These are phyloP conservation scores for Caenorhabditis wallacei DNA, from an alignment of 2,888 invertebrate genomes.

Conservation along the genomic window DNA sequence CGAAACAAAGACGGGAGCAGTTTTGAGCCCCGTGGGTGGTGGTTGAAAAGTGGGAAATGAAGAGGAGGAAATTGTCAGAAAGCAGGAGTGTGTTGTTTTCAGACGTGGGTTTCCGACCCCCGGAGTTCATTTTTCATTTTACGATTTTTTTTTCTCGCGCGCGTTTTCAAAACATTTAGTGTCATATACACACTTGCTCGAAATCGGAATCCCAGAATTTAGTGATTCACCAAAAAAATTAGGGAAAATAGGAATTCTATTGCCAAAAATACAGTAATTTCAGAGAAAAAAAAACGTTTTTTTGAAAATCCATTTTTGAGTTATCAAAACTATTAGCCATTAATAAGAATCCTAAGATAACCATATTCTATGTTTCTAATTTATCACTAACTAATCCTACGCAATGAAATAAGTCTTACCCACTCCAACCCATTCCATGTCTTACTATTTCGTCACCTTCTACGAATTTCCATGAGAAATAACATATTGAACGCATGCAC, in stretches of 20 bases:
- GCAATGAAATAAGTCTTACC: too few relatives aligned
- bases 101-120: slow-evolving; percentile 35
- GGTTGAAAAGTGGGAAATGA: slow-evolving; percentile 28
- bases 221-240: too few relatives aligned
- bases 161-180: slow-evolving; percentile 45
- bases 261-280: too few relatives aligned
- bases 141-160: slow-evolving; percentile 39
- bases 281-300: too few relatives aligned
- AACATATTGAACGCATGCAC: slow-evolving; percentile 12
- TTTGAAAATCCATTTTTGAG: too few relatives aligned
- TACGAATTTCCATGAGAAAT: neutral
- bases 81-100: slow-evolving; percentile 53
- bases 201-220: too few relatives aligned
- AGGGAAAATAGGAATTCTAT: too few relatives aligned
- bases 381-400: too few relatives aligned
- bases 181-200: neutral
- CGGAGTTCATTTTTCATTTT: slow-evolving; percentile 64
- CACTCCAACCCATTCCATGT: neutral
- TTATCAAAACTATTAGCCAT: too few relatives aligned
- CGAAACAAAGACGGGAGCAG: slow-evolving; percentile 29
- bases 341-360: too few relatives aligned
- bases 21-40: slow-evolving; percentile 15
- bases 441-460: neutral
- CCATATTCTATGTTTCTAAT: too few relatives aligned
- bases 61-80: slow-evolving; percentile 49